Evolutionary conservation across 35 echinoderm and acorn worm genomes (phyloP), one percentile per base, ranked within the genome.

Genomic region (Diadema setosum): DNA sequence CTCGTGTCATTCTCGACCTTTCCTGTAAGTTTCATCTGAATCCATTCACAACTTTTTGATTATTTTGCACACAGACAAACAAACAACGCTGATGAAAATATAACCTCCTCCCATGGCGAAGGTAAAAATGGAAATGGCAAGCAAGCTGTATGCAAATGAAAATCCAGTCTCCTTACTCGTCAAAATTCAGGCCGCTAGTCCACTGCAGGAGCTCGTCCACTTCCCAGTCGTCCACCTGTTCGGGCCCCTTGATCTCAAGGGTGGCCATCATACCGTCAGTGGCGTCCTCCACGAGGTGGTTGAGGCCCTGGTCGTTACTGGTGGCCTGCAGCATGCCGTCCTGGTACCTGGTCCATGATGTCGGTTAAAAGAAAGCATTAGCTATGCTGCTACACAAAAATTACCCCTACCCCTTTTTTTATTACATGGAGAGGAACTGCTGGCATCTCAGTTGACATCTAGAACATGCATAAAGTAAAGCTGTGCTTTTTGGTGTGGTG

Each of bases 151-250:
- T 55, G 49, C 49, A 55, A 16, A 2, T 12, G 14, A 55, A 55
- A 1, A 16, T 55, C 21, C 21, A 16, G 37, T 67, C 63, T 18
- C 86, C 96, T 94, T 83, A 99, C 96, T 99, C 96, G 84, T 99
- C 96, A 99, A 99, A 99, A 65, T 99, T 99, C 3, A 99, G 80
- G 32, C 92, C 96, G 87, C 84, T 92, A 3, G 96, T 99, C 96
- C 96, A 99, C 32, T 99, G 89, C 18, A 99, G 42, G 16, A 94
- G 82, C 70, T 95, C 92, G 87, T 99, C 96, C 23, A 99, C 96
- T 73, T 99, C 96, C 93, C 96, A 99, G 52, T 99, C 96, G 27
- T 99, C 86, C 29, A 99, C 83, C 6, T 89, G 81, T 14, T 89
- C 81, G 4, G 81, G 58, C 2, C 93, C 96, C 32, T 80, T 76